Evolutionary conservation across 2,888 invertebrate genomes (phyloP), one percentile per base, ranked within the genome.

Genomic region (Aphidius colemani): DNA sequence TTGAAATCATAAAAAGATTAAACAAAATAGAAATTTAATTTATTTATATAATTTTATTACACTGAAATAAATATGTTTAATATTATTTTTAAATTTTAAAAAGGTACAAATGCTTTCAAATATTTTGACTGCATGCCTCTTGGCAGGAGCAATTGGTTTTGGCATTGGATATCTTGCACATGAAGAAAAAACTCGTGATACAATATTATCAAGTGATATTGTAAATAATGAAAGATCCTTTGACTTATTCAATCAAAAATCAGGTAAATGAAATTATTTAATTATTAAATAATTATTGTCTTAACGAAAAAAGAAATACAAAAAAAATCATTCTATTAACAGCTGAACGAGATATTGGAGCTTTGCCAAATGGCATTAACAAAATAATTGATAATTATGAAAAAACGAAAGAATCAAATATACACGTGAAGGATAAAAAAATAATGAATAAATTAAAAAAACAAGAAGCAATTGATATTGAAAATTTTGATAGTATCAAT

Each of bases 111-210:
- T 61, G 7, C 11, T 66, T 53, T 6, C 61, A 30, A 60, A 63
- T 49, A 53, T 67, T 49, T 45, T 69, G 46, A 60, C 66, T 46
- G 67, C 67, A 40, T 69, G 69, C 49, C 62, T 61, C 30, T 53
- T 69, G 57, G 69, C 69, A 18, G 67, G 63, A 10, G 50, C 62
- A 10, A 62, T 69, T 53, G 69, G 67, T 43, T 64, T 69, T 44
- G 67, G 69, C 44, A 67, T 66, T 53, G 61, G 66, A 8, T 64
- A 64, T 43, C 59, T 64, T 13, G 44, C 66, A 48, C 53, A 63
- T 40, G 61, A 51, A 53, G 66, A 59, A 39, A 61, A 67, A 18
- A 59, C 63, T 57, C 57, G 30, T 30, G 30, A 30, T 30, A 30
- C 64, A 53, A 49, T 67, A 10, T 45, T 64, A 30, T 40, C 59